Base-by-base conservation (phyloP, 2,888 invertebrate genomes). In the Athetis lepigone region DNA sequence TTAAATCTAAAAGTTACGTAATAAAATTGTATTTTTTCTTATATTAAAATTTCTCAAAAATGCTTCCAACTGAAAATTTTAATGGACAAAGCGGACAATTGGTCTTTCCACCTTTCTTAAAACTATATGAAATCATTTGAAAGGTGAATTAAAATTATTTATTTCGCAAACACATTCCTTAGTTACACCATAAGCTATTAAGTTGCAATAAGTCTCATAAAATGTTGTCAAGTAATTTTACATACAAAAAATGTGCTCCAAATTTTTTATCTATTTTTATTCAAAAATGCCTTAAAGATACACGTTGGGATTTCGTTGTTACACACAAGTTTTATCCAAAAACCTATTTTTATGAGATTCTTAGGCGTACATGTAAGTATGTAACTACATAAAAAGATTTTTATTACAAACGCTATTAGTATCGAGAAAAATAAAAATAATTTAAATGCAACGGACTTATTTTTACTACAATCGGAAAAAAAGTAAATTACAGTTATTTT, bases 261-360 rank as follows among this genome's bases (percentile, higher is more conserved):
- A 80, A 70, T 47, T 18, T 39, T 5, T 51, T 42, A n/a, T 51
- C 40, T 71, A 65, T 75, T 63, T 77, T 75, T 67, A 36, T 49
- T 57, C 37, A 39, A 47, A 59, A 64, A 46, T 59, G 62, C 49
- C 75, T 72, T 80, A 75, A 54, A 67, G 6, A 69, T 75, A 77
- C 74, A 71, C 83, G 83, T 80, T 83, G 82, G 82, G 81, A 70
- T 79, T 83, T 79, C 83, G 84, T 79, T 84, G 84, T 79, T 79
- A 77, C 64, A 77, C 64, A 70, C 63, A 77, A 59, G 43, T 71
- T 60, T 59, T 68, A 68, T 47, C 42, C 39, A 78, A 74, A 70
- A 70, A 68, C 21, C 46, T 60, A 56, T 54, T 55, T 58, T 60
- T 66, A 61, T 70, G 81, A 81, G 82, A 81, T 82, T 81, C 82